phyloP scores from a whole-genome alignment of 2,113 vertebrate species.

The Oxyruncus cristatus region DNA sequence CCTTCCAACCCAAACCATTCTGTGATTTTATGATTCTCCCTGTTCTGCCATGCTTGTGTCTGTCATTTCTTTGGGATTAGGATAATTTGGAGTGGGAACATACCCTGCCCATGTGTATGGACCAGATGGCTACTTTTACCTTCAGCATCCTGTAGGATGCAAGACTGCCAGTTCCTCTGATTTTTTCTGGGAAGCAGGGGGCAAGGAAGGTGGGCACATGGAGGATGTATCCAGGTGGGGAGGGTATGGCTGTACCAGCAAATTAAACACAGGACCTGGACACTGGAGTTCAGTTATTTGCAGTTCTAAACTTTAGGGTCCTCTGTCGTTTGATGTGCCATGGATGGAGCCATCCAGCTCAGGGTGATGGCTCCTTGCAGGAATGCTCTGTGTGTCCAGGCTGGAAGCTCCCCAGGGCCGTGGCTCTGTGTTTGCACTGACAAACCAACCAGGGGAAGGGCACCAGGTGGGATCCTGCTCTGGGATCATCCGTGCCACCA shows the following conservation, averaged over 20 bases:
- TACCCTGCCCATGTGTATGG: not conserved
- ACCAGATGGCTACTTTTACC: not conserved
- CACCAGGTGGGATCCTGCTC: not conserved
- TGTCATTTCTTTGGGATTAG: not conserved
- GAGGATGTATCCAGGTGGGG: not conserved
- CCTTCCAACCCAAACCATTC: not conserved
- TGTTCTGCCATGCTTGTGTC: not conserved
- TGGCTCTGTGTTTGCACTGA: not conserved
- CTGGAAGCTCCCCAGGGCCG: not conserved
- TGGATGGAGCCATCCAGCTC: not conserved
- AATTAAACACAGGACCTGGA: not conserved
- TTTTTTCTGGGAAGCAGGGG: not conserved
- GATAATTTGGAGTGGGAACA: not conserved
- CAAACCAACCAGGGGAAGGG: not conserved
- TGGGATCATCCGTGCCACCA: not conserved
- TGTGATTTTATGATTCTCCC: not conserved
- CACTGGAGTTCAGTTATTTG: not conserved
- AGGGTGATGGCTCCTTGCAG: not conserved
- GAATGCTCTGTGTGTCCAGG: not conserved
- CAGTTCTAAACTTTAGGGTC: not conserved
- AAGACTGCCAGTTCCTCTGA: not conserved
- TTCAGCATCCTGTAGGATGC: not conserved
- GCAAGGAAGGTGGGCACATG: not conserved
- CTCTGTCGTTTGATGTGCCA: rapidly evolving
- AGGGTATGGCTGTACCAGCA: not conserved